Evolutionary conservation across 2,113 vertebrate genomes (phyloP), one percentile per base, ranked within the genome.

Genomic region (Petroica traversi): DNA sequence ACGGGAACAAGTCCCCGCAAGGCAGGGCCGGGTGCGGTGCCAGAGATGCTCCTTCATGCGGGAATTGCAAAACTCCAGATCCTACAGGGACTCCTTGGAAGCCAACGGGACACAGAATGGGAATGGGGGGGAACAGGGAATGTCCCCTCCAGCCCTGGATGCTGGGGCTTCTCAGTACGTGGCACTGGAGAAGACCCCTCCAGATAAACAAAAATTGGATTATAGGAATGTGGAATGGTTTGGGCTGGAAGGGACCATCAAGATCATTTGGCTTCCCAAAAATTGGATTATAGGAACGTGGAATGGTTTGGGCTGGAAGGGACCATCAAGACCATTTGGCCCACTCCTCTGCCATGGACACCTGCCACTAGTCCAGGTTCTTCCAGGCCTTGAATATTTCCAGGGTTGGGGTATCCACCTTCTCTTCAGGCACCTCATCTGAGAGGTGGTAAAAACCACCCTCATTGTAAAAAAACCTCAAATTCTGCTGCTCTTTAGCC

Each of bases 41-140:
- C 88, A 41, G 91, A 18, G 25, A 11, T 9, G 68, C 73, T 64
- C 41, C 61, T 9, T 64, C 91, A 1, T 3, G 49, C 0, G 7
- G 85, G 76, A 40, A 62, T 9, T 84, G 68, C 91, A 19, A 59
- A 77, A 38, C 48, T 5, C 58, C 2, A 1, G 5, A 8, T 41
- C 68, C 81, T 31, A 1, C n/a, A 16, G 9, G n/a, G 26, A 11
- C 25, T 43, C 8, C 5, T 5, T 0, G 0, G 51, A 26, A 74
- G 61, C 34, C 8, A 40, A 49, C 0, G 0, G 52, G 71, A 64
- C 38, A 33, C 46, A 11, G 49, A 34, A 49, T 0, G 8, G 57
- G 9, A 41, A 26, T 0, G 3, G 33, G 36, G 36, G 26, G 6
- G 24, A 43, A 24, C 9, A n/a, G 46, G 26, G 38, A 66, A 34